Percentiles rank a stretch among this genome's conserved stretches.
Conservation (phyloP, 1,140 invertebrate species). For the Drosophila sucinea region DNA sequence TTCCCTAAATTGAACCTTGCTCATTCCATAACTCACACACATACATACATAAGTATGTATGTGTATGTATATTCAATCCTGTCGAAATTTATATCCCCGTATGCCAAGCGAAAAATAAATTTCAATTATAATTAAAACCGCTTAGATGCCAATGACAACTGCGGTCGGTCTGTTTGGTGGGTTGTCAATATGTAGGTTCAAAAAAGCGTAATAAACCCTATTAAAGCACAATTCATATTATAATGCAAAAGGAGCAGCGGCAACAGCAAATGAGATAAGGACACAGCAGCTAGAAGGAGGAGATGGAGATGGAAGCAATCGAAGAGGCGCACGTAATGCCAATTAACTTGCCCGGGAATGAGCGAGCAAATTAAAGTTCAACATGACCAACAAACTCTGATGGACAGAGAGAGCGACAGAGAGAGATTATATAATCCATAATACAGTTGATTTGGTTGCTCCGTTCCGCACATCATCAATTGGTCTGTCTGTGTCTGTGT, state of each 20-base stretch:
- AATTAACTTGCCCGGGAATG: constrained; percentile 55
- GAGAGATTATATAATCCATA: constrained; percentile 50
- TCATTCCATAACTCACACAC: neutral
- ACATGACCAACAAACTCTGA: constrained; percentile 11
- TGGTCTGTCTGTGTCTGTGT: constrained; percentile 18
- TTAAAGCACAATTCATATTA: constrained; percentile 55
- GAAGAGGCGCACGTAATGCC: constrained; percentile 38
- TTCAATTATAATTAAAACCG: constrained; percentile 64
- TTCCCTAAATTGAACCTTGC: neutral
- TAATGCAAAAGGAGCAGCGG: constrained; percentile 19
- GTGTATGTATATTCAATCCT: neutral
- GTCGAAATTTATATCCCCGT: constrained; percentile 2
- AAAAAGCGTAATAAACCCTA: constrained; percentile 58
- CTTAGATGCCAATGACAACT: constrained; percentile 51
- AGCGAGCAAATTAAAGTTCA: constrained; percentile 60
- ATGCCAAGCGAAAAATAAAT: constrained; percentile 25
- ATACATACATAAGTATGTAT: neutral
- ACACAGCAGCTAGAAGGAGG: neutral
- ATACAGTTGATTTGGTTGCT: constrained; percentile 56
- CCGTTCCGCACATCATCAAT: constrained; percentile 58
- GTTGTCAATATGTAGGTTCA: constrained; percentile 36
- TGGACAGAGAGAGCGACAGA: constrained; percentile 1
- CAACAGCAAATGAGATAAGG: constrained; percentile 10
- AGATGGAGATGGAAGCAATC: neutral
- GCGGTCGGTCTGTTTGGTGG: constrained; percentile 33